Evolutionary conservation across 2,888 invertebrate genomes (phyloP), one percentile per base, ranked within the genome.

Genomic region (Iphiclides podalirius): DNA sequence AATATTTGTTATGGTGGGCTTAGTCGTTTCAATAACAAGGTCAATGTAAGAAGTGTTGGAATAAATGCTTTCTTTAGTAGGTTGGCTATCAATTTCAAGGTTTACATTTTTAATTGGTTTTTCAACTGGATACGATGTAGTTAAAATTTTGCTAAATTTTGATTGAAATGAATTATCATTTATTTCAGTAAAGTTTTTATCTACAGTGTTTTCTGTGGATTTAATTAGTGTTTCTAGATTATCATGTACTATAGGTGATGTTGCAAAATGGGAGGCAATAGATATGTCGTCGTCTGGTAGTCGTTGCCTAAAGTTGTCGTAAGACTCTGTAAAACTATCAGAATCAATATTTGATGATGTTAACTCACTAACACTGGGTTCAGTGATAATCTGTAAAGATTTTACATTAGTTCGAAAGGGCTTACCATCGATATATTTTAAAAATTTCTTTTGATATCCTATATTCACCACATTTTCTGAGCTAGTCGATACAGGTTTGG

Each of bases 351-450:
- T 70, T 2, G 74, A 61, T 33, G 62, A 56, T 44, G 63, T 53
- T 49, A 66, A 66, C 52, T 47, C 63, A 59, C 54, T 63, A 8
- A 69, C 39, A 53, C 55, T 66, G 9, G 80, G 68, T 56, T 86
- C 86, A 20, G 82, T 78, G 49, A 87, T 67, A 20, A 84, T 79
- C 69, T 84, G 72, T 38, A 87, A 60, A 46, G 75, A 72, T 54
- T 84, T 78, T 6, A 72, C 59, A 57, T 74, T 72, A 49, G 61
- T 70, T 31, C 70, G 68, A 12, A 67, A 55, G 51, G 79, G 76
- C 64, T 79, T 79, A 55, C 78, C 75, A 53, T 77, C 69, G 34
- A 59, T 56, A 60, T 69, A 73, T 53, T 74, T 79, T 9, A 67
- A 52, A 47, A 66, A 61, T 61, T 81, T 84, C 54, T 79, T 84